These are phyloP conservation scores for Anagyrus pseudococci DNA, from an alignment of 2,888 invertebrate species.

Conservation along the genomic window DNA sequence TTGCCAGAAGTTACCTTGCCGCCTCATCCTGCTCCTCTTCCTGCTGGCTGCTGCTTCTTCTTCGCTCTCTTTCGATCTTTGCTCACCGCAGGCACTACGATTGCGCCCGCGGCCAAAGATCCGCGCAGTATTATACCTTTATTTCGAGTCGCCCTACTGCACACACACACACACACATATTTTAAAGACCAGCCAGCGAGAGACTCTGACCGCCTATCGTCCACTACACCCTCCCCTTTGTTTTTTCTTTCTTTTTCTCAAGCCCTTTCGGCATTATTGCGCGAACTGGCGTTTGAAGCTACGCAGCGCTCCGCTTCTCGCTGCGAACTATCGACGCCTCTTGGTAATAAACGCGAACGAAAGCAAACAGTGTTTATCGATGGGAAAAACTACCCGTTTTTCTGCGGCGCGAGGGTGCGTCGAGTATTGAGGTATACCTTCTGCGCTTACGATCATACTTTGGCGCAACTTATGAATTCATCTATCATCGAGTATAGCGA, in stretches of 20 bases:
- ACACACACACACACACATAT: constrained; percentile 37
- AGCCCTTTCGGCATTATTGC: constrained; percentile 6
- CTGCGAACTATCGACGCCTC: too few relatives aligned
- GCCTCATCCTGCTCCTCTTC: constrained; percentile 33
- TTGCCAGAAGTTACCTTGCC: constrained; percentile 38
- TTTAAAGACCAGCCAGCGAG: constrained; percentile 4
- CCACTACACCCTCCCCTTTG: not conserved
- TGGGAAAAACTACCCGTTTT: not conserved
- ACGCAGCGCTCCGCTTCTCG: too few relatives aligned
- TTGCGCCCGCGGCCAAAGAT: not conserved
- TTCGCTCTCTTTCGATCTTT: constrained; percentile 14
- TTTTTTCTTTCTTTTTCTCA: constrained; percentile 12
- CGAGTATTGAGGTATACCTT: not conserved
- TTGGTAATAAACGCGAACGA: constrained; percentile 10
- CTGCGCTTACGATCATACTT: too few relatives aligned
- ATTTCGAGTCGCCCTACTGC: constrained; percentile 35
- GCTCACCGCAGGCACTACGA: constrained; percentile 16
- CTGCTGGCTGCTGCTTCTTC: constrained; percentile 1
- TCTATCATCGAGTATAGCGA: too few relatives aligned
- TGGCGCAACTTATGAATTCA: too few relatives aligned
- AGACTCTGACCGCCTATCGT: not conserved
- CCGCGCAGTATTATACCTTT: constrained; percentile 30
- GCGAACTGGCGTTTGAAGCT: not conserved
- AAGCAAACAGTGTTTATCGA: constrained; percentile 31
- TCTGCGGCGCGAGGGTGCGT: not conserved